Evolutionary conservation across 2,113 vertebrate genomes (phyloP), one percentile per base, ranked within the genome.

Genomic region (Xyliphius kryptos): DNA sequence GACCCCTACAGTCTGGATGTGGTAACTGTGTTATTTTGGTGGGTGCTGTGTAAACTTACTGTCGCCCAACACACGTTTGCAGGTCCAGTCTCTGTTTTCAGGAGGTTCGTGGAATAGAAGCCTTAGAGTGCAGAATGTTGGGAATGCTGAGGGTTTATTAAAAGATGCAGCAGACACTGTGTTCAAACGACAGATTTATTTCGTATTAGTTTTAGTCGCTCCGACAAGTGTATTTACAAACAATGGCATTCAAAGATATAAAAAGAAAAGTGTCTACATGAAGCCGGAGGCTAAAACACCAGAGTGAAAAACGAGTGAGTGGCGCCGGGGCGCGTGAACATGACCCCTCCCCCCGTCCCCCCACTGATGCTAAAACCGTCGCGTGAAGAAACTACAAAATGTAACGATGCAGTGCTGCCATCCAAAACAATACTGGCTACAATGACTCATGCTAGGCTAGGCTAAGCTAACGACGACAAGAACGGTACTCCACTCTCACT

Each of bases 221-320:
- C 37, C 54, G n/a, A n/a, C n/a, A n/a, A n/a, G n/a, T n/a, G n/a
- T n/a, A n/a, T n/a, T n/a, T n/a, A n/a, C n/a, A n/a, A 92, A 95
- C 86, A 94, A 91, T 92, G 86, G 87, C 68, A 84, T 86, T 88
- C 63, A 84, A 82, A 75, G 84, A 88, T 83, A 87, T 90, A 89
- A 89, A 87, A 87, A 90, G 89, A 87, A 87, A 90, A 89, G 74
- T 52, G 61, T 20, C 67, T 68, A 60, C 60, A 57, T 68, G 71
- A 71, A 32, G 56, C 41, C 63, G 55, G 58, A 56, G 51, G 32
- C 43, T 49, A 22, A 56, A 67, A 64, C 48, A 66, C 46, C n/a
- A 41, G 37, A 26, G n/a, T 22, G 22, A 26, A 26, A 26, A 37
- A 64, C 55, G 32, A 41, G 12, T 51, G 54, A 68, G 47, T 38